Evolutionary conservation across 2,888 invertebrate species (phyloP).

Genomic region (Phoenoteleia sp.): DNA sequence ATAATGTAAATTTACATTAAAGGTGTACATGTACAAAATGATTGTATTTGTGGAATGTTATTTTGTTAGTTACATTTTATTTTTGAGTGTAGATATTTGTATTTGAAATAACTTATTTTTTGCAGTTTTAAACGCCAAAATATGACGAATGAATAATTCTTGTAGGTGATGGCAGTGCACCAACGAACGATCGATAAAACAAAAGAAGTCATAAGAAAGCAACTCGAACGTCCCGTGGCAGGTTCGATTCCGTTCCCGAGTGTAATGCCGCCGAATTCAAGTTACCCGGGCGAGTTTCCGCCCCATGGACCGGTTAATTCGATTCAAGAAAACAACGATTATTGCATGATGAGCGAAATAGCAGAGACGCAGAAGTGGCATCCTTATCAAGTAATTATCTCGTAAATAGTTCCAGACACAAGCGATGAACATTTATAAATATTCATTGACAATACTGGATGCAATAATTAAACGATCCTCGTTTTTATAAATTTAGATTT

Average conservation of each 20-base stretch:
- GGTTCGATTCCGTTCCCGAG: slow-evolving; percentile 75
- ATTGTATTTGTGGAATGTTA: no score
- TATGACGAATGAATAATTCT: slow-evolving; percentile 29
- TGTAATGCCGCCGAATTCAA: slow-evolving; percentile 67
- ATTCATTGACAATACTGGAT: no score
- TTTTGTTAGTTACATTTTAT: not conserved
- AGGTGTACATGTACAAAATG: no score
- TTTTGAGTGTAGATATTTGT: no score
- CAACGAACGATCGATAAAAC: slow-evolving; percentile 82
- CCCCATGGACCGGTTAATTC: slow-evolving; percentile 68
- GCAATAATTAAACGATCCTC: no score
- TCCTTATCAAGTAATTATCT: slow-evolving; percentile 85
- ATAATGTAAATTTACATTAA: no score
- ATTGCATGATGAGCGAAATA: slow-evolving; percentile 80
- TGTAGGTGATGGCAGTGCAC: slow-evolving; percentile 79
- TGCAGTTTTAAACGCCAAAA: not conserved
- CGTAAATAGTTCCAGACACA: no score
- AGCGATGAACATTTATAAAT: no score
- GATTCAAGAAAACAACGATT: slow-evolving; percentile 74
- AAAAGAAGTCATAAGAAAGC: slow-evolving; percentile 82
- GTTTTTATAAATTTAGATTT: no score
- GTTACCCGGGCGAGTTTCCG: slow-evolving; percentile 77
- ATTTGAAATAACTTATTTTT: no score
- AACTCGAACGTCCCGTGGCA: slow-evolving; percentile 78
- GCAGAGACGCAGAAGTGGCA: slow-evolving; percentile 85